A percentile compares a stretch with the other conserved stretches of the same genome.
phyloP scores from a whole-genome alignment of 2,888 invertebrate species.

The Synergus umbraculus region DNA sequence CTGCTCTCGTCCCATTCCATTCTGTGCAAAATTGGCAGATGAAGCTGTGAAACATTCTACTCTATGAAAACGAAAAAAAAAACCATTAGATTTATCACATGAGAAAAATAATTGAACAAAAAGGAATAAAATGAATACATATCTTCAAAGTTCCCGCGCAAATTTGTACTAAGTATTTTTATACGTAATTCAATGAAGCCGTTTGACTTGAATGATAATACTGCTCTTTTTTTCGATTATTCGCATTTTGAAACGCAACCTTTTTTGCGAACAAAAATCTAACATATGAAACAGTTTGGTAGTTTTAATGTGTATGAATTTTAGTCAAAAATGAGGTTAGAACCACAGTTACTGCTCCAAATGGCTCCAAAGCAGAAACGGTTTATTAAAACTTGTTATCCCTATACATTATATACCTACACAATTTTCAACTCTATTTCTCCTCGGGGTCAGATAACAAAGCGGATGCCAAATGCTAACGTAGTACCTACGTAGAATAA shows the following conservation, averaged over 20 bases:
- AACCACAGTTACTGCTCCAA: background rate
- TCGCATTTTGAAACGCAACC: too few species aligned
- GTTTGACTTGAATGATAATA: too few species aligned
- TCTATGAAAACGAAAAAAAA: background rate
- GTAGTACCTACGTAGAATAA: slow-evolving; percentile 31
- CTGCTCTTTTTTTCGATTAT: too few species aligned
- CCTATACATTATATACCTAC: background rate
- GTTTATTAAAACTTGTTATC: background rate
- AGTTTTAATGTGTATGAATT: background rate
- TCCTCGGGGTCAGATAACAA: slow-evolving; percentile 35
- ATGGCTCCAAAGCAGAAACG: too few species aligned
- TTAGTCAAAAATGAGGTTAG: background rate
- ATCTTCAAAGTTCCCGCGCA: too few species aligned
- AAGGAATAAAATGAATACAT: too few species aligned
- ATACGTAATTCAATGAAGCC: too few species aligned
- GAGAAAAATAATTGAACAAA: too few species aligned
- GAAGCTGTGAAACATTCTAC: background rate
- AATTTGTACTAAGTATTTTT: too few species aligned
- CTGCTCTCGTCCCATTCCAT: background rate
- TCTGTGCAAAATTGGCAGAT: slow-evolving; percentile 11
- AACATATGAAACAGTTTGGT: background rate
- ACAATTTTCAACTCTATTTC: slow-evolving; percentile 4
- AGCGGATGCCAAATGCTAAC: slow-evolving; percentile 31
- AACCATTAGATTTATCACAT: background rate
- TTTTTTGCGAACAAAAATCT: too few species aligned